Percentiles rank a stretch among this genome's conserved stretches.
These are phyloP conservation scores for Synanthedon andrenaeformis DNA, from an alignment of 2,888 invertebrate genomes.

Conservation along the genomic window DNA sequence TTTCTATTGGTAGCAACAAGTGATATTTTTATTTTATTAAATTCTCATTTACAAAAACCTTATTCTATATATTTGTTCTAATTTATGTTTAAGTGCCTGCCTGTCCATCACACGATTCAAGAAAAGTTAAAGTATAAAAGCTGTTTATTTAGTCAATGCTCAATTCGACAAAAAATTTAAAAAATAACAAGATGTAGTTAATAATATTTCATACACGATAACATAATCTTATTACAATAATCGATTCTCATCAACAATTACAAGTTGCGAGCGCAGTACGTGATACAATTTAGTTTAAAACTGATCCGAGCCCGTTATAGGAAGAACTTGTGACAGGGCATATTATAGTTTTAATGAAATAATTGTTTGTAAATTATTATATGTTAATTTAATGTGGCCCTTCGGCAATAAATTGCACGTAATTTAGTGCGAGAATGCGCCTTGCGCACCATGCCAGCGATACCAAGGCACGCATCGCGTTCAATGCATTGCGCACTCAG, in stretches of 20 bases:
- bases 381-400: slow-evolving; percentile 46
- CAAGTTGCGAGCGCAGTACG: neutral
- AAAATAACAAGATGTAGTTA: no score
- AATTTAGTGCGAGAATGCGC: slow-evolving; percentile 36
- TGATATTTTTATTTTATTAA: no score
- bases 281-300: neutral
- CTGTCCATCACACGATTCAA: no score
- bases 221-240: neutral
- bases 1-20: no score
- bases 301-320: neutral
- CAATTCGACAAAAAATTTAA: no score
- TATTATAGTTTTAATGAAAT: slow-evolving; percentile 41
- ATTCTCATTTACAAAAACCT: no score
- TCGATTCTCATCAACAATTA: neutral
- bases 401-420: slow-evolving; percentile 50
- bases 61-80: no score
- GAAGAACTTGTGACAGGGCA: slow-evolving; percentile 17
- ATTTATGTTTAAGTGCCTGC: no score
- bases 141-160: no score
- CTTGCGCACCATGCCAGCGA: slow-evolving; percentile 10
- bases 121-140: no score
- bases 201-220: neutral
- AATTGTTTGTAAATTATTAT: slow-evolving; percentile 51
- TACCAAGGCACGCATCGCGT: slow-evolving; percentile 14
- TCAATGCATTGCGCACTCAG: slow-evolving; percentile 37